Percentiles rank a stretch among this genome's conserved stretches.
Evolutionary conservation across 2,888 invertebrate species (phyloP).

Genomic region (Drosophila kambysellisi): DNA sequence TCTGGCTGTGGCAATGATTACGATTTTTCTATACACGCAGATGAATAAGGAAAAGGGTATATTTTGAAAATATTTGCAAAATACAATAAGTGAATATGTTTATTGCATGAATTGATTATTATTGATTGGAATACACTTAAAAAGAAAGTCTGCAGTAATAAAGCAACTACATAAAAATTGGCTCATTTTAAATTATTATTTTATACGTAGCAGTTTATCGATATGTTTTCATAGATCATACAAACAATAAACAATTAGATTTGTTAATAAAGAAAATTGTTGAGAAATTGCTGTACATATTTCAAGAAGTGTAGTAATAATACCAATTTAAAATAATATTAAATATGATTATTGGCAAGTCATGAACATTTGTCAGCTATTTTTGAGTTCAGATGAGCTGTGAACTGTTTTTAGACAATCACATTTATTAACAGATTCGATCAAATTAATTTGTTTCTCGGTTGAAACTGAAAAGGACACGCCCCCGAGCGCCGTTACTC

Average conservation of each 20-base stretch:
- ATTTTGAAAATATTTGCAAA: neutral
- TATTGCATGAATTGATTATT: neutral
- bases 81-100: neutral
- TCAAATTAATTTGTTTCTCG: neutral
- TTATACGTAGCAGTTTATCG: neutral
- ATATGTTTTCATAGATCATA: no score
- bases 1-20: neutral
- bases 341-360: no score
- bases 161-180: neutral
- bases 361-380: no score
- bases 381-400: neutral
- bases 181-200: neutral
- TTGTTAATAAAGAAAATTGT: neutral
- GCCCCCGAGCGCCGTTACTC: conserved; percentile 30
- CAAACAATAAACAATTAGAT: no score
- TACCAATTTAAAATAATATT: neutral
- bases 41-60: neutral
- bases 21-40: neutral
- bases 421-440: neutral
- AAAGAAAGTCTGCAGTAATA: neutral
- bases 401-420: neutral
- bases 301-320: neutral
- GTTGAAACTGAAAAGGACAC: conserved; percentile 21
- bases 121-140: neutral
- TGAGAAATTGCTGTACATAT: neutral